Conservation (phyloP, 2,888 invertebrate species). For the Arge pagana region DNA sequence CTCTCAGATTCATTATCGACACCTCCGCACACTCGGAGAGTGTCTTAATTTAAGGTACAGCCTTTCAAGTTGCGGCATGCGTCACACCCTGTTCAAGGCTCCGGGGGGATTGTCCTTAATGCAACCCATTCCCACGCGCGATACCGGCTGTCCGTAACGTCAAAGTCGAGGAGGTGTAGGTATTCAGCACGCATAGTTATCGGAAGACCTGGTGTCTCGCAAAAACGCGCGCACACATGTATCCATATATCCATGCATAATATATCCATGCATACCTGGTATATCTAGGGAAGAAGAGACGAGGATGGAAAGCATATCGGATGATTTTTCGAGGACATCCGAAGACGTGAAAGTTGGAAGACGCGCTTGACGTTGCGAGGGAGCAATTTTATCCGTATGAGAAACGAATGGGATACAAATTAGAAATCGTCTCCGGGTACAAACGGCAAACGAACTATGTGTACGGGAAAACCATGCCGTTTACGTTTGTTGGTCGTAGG, state of each 20-base stretch:
- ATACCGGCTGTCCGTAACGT: too few species aligned
- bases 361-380: neutral
- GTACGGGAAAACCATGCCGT: slow-evolving; percentile 40
- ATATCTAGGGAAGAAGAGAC: too few species aligned
- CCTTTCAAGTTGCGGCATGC: slow-evolving; percentile 27
- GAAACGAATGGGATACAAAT: slow-evolving; percentile 17
- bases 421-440: slow-evolving; percentile 20
- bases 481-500: slow-evolving; percentile 45
- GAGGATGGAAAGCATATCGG: too few species aligned
- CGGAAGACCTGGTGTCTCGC: too few species aligned
- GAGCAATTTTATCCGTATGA: slow-evolving; percentile 13
- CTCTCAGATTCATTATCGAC: slow-evolving; percentile 55
- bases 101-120: slow-evolving; percentile 12
- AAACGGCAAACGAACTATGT: slow-evolving; percentile 41
- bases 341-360: slow-evolving; percentile 3
- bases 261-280: too few species aligned
- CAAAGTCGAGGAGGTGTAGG: too few species aligned
- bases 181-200: too few species aligned
- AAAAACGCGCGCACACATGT: too few species aligned
- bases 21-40: slow-evolving; percentile 37
- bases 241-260: too few species aligned
- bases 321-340: too few species aligned
- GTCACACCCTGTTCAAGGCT: slow-evolving; percentile 8
- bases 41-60: slow-evolving; percentile 46
- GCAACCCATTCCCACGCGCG: slow-evolving; percentile 12